A percentile compares a stretch with the other conserved stretches of the same genome.
These are phyloP conservation scores for Chelmon rostratus DNA, from an alignment of 2,797 vertebrate species.

Conservation along the genomic window DNA sequence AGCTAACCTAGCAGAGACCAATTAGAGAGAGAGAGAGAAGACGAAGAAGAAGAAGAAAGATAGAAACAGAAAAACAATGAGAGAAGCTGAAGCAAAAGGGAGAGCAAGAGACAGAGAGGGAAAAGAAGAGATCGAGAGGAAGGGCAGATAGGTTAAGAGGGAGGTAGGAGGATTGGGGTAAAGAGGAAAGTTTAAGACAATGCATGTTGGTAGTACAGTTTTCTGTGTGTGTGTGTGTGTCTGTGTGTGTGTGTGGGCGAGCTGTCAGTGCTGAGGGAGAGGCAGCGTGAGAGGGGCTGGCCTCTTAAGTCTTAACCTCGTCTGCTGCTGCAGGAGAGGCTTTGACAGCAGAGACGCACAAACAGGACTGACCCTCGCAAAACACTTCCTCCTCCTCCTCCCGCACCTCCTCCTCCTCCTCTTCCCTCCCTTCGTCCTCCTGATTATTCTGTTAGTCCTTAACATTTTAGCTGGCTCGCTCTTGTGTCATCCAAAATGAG, in stretches of 20 bases:
- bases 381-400: constrained; percentile 34
- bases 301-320: constrained; percentile 83
- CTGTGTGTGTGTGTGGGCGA: constrained; percentile 46
- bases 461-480: not conserved
- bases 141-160: constrained; percentile 68
- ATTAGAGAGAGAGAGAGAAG: constrained; percentile 89
- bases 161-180: constrained; percentile 57
- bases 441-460: constrained; percentile 20
- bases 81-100: constrained; percentile 84
- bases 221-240: constrained; percentile 43
- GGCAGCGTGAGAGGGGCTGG: constrained; percentile 68
- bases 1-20: constrained; percentile 97
- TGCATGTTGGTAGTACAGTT: constrained; percentile 43
- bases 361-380: constrained; percentile 60
- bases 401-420: constrained; percentile 28
- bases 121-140: constrained; percentile 32
- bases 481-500: not conserved
- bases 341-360: constrained; percentile 82
- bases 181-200: constrained; percentile 68
- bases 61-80: constrained; percentile 60
- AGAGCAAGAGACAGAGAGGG: constrained; percentile 30
- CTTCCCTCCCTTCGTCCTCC: constrained; percentile 1
- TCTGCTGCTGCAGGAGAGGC: constrained; percentile 80
- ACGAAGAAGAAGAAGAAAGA: constrained; percentile 39
- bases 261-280: constrained; percentile 80